Evolutionary conservation across 2,888 invertebrate genomes (phyloP), one percentile per base, ranked within the genome.

Genomic region (Ferdinandea cuprea): DNA sequence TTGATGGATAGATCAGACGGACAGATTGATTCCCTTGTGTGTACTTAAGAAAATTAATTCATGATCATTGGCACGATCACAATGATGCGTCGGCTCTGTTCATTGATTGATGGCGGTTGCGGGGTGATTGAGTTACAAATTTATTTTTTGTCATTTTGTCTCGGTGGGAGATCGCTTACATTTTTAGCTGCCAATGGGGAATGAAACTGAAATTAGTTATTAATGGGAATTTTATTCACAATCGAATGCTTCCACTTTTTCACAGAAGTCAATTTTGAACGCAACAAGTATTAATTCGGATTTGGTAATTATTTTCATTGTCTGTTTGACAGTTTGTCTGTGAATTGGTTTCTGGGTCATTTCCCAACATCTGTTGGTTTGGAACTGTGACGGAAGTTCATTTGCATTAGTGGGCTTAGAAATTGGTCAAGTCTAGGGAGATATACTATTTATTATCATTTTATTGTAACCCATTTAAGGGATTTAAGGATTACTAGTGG

Each of bases 11-110:
- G 65, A 66, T 59, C 81, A 77, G 61, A 48, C 81, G 78, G 78
- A 66, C 81, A 72, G 81, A 78, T 83, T 78, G 78, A 78, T 71
- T 83, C 44, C 56, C 71, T 37, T 66, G 63, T 65, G 50, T 44
- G 54, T 68, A 78, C 81, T 83, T 83, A 61, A 44, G 54, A 54
- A 59, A 66, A 78, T 72, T 78, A 78, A 78, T 78, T 78, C 78
- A 83, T 66, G 66, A 83, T 78, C 81, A 83, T 83, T 83, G 81
- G 66, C 81, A 66, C 72, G 72, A 66, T 78, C 81, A 63, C 77
- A 63, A 11, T 15, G 25, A 42, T 61, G 68, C 42, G 48, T 69
- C 32, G n/a, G n/a, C n/a, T n/a, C n/a, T n/a, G 6, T 46, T 46
- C 54, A 52, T 25, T 83, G 78, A 72, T 78, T 78, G 78, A 77